Base-by-base conservation (phyloP, 2,797 vertebrate genomes). In the Menidia menidia region DNA sequence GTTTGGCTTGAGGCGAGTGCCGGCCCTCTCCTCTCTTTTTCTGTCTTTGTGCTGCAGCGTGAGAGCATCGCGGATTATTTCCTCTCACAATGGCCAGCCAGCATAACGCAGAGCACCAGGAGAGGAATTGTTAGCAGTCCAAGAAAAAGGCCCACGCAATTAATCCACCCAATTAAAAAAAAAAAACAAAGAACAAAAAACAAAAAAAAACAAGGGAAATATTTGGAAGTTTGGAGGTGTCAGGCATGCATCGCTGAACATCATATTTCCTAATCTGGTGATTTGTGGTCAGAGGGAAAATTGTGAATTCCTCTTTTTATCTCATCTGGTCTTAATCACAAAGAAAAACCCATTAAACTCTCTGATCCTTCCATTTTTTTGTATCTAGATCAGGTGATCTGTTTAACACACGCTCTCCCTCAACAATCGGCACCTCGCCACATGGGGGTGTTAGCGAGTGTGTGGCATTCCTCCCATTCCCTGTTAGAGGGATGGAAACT, bases 1-100 rank as follows among this genome's bases (percentile, higher is more conserved):
- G 90, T 92, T 91, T 91, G 89, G 89, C 92, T 93, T 73, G 72
- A 89, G 92, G 92, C 92, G 50, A 87, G 87, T 85, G 89, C 82
- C 86, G 89, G 91, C 90, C 50, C 90, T 85, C 89, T 89, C 88
- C 88, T 73, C 77, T 75, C 68, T 64, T 25, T 25, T 64, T 85
- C 84, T 83, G 78, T 88, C 85, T 92, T 84, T 88, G 85, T 88
- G 88, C 83, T 89, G 68, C 79, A 70, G 82, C 60, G 79, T 61
- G 73, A 85, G 88, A 85, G 87, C 82, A 71, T 75, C 32, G 35
- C 58, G 48, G 75, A 84, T 84, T 72, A 78, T 87, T 90, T 86
- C 85, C 81, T 80, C 83, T 86, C 70, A 47, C 72, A 25, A 78
- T 70, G 35, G 79, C 82, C 44, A 72, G 84, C 83, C 89, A 82